These are phyloP conservation scores for Cheumatopsyche charites DNA, from an alignment of 1,140 invertebrate species.

Conservation along the genomic window DNA sequence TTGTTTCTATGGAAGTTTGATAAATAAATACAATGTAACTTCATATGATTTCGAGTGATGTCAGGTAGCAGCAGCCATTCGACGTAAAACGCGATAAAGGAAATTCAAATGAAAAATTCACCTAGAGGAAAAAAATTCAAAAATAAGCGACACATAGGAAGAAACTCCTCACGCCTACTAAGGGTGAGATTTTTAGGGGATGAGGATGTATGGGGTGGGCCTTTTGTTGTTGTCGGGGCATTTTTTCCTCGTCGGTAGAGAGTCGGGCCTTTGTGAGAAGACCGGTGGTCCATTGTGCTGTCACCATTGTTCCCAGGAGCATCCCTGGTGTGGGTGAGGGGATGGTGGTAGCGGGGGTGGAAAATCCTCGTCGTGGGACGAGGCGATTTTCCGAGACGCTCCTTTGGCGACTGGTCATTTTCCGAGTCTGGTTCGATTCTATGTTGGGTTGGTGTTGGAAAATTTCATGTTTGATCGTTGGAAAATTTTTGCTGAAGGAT, in stretches of 20 bases:
- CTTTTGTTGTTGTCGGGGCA: constrained; percentile 43
- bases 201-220: constrained; percentile 44
- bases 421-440: constrained; percentile 9
- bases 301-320: constrained; percentile 43
- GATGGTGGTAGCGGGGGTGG: neutral
- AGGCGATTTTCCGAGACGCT: neutral
- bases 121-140: too few species aligned
- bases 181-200: too few species aligned
- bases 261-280: constrained; percentile 43
- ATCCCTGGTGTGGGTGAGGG: constrained; percentile 12
- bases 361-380: neutral
- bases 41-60: too few species aligned
- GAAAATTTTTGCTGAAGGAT: too few species aligned
- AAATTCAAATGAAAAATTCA: too few species aligned
- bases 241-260: constrained; percentile 39
- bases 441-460: neutral
- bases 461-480: neutral
- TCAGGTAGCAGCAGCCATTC: too few species aligned
- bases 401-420: neutral
- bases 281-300: constrained; percentile 42
- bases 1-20: too few species aligned
- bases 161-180: too few species aligned
- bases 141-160: too few species aligned
- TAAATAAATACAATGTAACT: too few species aligned
- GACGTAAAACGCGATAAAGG: too few species aligned